Conservation (phyloP, 2,797 vertebrate species). For the Bucorvus abyssinicus region DNA sequence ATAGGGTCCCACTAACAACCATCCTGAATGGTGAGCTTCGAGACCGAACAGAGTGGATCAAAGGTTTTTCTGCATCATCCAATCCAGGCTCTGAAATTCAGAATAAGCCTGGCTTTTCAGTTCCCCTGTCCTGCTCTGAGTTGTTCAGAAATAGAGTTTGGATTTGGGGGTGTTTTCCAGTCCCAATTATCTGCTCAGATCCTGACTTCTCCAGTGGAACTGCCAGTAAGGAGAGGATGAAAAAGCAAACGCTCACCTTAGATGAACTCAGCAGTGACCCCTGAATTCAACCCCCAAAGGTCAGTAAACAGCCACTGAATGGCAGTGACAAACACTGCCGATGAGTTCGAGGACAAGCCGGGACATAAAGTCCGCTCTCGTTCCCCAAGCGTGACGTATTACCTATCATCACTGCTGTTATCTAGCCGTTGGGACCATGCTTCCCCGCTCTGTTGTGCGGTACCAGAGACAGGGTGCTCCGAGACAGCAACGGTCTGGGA, state of each 20-base stretch:
- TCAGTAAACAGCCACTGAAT: background rate
- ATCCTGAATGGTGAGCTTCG: background rate
- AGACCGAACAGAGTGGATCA: background rate
- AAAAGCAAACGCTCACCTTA: background rate
- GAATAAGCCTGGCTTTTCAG: background rate
- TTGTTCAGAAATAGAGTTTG: background rate
- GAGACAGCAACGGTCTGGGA: background rate
- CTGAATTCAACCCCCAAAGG: background rate
- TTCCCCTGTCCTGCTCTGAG: background rate
- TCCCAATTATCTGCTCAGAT: background rate
- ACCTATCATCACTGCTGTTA: background rate
- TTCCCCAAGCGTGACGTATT: background rate
- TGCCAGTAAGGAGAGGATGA: background rate
- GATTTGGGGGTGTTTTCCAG: background rate
- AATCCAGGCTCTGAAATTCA: background rate
- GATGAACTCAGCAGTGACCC: slow-evolving; percentile 12
- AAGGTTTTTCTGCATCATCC: background rate
- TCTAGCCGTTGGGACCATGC: background rate
- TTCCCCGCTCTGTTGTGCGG: background rate
- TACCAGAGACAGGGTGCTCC: background rate
- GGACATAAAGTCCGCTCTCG: background rate
- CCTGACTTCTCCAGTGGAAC: background rate
- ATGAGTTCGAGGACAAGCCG: background rate
- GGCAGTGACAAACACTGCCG: background rate
- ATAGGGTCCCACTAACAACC: background rate